These are phyloP conservation scores for Heliconius eleuchia DNA, from an alignment of 1,140 invertebrate species.

Conservation along the genomic window DNA sequence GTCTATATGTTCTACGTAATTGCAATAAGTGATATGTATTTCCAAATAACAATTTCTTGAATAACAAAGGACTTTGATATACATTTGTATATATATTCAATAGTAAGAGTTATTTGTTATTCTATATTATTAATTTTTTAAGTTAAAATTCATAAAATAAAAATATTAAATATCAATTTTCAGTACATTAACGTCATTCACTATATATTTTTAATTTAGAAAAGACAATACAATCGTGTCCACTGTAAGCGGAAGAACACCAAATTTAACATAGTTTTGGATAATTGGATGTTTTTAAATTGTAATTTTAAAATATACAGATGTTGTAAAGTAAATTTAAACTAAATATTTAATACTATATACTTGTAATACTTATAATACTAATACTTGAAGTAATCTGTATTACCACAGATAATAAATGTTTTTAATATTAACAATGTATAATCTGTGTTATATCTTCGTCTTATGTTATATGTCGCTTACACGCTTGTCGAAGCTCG, in stretches of 20 bases:
- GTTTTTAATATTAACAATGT: background rate
- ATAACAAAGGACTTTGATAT: too few species aligned
- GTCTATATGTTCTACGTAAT: too few species aligned
- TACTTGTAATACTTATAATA: too few species aligned
- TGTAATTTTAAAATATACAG: slow-evolving; percentile 14
- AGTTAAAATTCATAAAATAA: too few species aligned
- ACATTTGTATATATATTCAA: too few species aligned
- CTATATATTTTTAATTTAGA: background rate
- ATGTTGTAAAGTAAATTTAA: slow-evolving; percentile 15
- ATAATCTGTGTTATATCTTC: slow-evolving; percentile 2
- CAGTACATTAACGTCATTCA: too few species aligned
- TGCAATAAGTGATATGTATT: too few species aligned
- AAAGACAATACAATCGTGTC: background rate
- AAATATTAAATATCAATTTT: too few species aligned
- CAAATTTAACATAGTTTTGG: slow-evolving; percentile 20
- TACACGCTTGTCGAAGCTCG: too few species aligned
- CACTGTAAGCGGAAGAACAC: slow-evolving; percentile 20
- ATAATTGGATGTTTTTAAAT: slow-evolving; percentile 15
- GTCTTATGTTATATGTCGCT: background rate
- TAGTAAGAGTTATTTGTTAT: too few species aligned
- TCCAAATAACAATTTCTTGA: too few species aligned
- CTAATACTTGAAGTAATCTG: slow-evolving; percentile 9
- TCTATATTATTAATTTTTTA: too few species aligned
- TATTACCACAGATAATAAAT: background rate
- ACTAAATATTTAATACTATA: background rate